These are phyloP conservation scores for Rhea pennata DNA, from an alignment of 2,113 vertebrate species.

Conservation along the genomic window DNA sequence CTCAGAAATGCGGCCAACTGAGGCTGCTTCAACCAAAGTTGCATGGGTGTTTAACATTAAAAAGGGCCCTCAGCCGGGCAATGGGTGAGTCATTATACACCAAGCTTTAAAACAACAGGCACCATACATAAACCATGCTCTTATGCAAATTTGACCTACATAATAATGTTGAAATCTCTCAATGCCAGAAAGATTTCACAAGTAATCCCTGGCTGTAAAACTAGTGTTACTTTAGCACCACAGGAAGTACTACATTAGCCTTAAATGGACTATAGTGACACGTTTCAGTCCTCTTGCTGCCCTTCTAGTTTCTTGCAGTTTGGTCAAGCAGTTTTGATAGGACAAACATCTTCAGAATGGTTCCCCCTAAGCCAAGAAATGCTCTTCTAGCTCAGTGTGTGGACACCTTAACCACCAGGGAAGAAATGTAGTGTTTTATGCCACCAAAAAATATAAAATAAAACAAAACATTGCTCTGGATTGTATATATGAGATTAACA, in stretches of 20 bases:
- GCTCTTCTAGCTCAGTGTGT: background rate
- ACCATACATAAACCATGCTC: constrained; percentile 27
- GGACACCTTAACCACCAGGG: background rate
- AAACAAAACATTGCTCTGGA: background rate
- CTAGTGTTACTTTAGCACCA: background rate
- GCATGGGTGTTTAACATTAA: constrained; percentile 51
- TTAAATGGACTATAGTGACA: background rate
- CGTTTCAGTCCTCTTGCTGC: background rate
- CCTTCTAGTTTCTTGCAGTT: background rate
- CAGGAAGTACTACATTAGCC: background rate
- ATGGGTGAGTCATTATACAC: constrained; percentile 61
- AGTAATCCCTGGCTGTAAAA: background rate
- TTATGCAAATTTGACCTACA: constrained; percentile 50
- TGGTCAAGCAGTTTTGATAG: background rate
- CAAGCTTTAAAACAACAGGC: constrained; percentile 48
- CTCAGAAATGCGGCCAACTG: constrained; percentile 49
- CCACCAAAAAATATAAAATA: background rate
- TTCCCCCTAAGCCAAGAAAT: background rate
- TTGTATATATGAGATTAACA: background rate
- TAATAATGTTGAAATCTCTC: background rate
- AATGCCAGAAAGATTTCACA: constrained; percentile 8
- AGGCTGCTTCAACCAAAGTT: constrained; percentile 16
- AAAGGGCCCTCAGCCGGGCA: constrained; percentile 25
- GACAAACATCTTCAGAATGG: background rate
- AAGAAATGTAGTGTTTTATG: background rate